Evolutionary conservation across 1,140 invertebrate genomes (phyloP), one percentile per base, ranked within the genome.

Genomic region (Agrypnia vestita): DNA sequence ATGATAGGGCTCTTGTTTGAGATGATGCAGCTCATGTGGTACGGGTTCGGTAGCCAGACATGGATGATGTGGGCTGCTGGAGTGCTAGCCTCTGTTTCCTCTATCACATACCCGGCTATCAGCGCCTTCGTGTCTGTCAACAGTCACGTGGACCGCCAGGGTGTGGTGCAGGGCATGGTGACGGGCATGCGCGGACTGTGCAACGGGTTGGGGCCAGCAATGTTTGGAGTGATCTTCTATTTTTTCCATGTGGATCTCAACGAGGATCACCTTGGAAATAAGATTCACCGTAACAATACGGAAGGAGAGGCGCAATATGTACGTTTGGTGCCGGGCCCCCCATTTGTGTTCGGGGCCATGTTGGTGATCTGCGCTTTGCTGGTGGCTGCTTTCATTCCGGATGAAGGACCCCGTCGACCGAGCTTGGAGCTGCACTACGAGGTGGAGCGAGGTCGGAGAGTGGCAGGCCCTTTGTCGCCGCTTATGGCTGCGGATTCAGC

Each of bases 1-100:
- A 97, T 99, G 93, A 91, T 99, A 85, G 98, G 98, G 80, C 92
- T 99, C 46, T 89, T 97, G 46, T 98, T 99, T 90, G 98, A 99
- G 91, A 96, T 99, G 92, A 91, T 99, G 76, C 98, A 99, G 87
- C 91, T 99, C 43, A 95, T 98, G 89, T 99, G 97, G 96, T 99
- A 98, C 88, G 98, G 98, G 25, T 97, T 99, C 76, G 91, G 91
- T 47, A 91, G 90, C 84, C 88, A 91, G 76, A 91, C 90, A 53
- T 92, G 91, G 97, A 98, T 99, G 94, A 99, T 99, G 96, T 99
- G 98, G 98, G 95, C 95, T 47, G 98, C 98, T 64, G 98, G 98
- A 73, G 92, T 98, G 81, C 91, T 99, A 76, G 98, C 98, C 53
- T 97, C 98, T 12, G 92, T 99, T 76, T 98, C 97, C 82, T 96